phyloP scores from a whole-genome alignment of 2,797 vertebrate genomes.

The Periparus ater region DNA sequence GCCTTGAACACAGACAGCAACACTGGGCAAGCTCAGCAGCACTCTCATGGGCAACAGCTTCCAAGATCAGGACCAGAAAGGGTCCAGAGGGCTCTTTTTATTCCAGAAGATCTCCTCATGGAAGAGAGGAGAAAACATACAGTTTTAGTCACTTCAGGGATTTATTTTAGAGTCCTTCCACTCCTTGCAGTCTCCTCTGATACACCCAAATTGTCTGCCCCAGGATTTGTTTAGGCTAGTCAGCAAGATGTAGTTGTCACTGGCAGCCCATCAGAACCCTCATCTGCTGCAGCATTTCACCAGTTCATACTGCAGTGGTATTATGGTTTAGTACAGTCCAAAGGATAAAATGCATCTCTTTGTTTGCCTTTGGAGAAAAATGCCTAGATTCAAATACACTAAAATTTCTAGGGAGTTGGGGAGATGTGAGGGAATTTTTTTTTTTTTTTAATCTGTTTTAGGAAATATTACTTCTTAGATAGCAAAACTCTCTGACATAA shows the following conservation, averaged over 20 bases:
- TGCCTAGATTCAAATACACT: not conserved
- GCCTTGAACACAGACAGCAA: not conserved
- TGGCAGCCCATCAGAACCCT: not conserved
- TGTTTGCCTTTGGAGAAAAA: not conserved
- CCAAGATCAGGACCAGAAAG: not conserved
- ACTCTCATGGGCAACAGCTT: not conserved
- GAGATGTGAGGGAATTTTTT: not conserved
- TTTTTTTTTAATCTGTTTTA: not conserved
- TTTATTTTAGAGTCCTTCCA: not conserved
- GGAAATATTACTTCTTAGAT: not conserved
- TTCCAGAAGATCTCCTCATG: not conserved
- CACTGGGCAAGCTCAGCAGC: rapidly evolving
- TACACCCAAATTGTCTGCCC: not conserved
- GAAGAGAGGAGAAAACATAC: not conserved
- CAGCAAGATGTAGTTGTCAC: not conserved
- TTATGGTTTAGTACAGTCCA: not conserved
- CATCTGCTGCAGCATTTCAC: not conserved
- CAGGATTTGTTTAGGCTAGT: not conserved
- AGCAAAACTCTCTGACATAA: not conserved
- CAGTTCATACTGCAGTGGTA: not conserved
- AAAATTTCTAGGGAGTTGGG: not conserved
- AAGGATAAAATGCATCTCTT: not conserved
- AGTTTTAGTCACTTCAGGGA: not conserved
- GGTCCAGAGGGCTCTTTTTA: not conserved
- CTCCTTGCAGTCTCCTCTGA: not conserved